phyloP scores from a whole-genome alignment of 2,113 vertebrate species.

The Ibidorhyncha struthersii region DNA sequence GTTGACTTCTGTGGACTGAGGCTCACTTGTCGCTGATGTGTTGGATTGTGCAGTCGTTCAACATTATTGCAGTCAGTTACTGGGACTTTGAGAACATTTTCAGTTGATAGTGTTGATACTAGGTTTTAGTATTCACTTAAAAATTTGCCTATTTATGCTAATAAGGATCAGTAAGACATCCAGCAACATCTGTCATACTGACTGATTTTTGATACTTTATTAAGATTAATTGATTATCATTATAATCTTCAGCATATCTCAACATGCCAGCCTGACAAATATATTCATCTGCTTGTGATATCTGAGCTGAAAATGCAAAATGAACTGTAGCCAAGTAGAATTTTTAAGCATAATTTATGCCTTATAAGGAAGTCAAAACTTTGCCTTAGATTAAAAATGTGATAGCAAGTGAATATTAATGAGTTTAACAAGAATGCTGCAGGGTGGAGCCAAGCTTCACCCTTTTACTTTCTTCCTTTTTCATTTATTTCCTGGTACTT shows the following conservation, averaged over 20 bases:
- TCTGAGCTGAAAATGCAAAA: neutral
- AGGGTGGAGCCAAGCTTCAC: neutral
- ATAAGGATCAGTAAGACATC: neutral
- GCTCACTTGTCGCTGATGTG: neutral
- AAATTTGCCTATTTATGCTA: neutral
- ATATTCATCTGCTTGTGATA: neutral
- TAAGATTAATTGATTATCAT: neutral
- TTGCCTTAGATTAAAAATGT: neutral
- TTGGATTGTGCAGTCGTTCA: neutral
- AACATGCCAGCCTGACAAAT: neutral
- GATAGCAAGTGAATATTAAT: neutral
- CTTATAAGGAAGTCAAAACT: neutral
- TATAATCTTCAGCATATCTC: neutral
- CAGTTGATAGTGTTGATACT: neutral
- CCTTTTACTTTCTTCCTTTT: neutral
- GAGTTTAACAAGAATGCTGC: neutral
- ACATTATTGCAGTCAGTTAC: neutral
- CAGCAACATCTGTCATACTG: neutral
- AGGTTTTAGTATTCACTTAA: neutral
- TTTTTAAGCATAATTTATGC: neutral
- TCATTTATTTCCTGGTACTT: neutral
- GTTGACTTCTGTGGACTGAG: neutral
- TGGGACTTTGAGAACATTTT: neutral
- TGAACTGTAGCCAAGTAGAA: neutral
- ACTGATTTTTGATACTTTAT: neutral